Evolutionary conservation across 2,113 vertebrate species (phyloP).

Genomic region (Hippocampus abdominalis): DNA sequence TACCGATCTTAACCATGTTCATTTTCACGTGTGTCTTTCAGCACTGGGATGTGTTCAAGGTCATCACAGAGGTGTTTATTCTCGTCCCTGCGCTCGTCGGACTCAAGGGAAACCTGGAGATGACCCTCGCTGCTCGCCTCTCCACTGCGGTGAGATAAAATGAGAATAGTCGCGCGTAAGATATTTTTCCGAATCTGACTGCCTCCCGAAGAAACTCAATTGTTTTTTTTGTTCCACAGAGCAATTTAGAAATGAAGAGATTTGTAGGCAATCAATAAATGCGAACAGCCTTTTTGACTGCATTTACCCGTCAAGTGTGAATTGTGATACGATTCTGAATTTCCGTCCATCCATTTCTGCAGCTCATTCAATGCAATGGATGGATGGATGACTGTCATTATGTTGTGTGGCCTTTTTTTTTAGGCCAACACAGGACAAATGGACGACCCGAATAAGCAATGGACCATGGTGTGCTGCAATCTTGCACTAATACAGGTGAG

Average conservation of each 20-base stretch:
- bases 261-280: neutral
- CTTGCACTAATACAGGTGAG: slow-evolving; percentile 92
- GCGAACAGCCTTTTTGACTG: neutral
- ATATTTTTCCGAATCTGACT: neutral
- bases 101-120: slow-evolving; percentile 96
- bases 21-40: slow-evolving; percentile 57
- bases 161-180: neutral
- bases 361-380: neutral
- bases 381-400: neutral
- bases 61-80: slow-evolving; percentile 88
- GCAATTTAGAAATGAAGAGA: neutral
- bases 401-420: slow-evolving; percentile 4
- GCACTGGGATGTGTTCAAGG: slow-evolving; percentile 93
- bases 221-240: neutral
- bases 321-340: neutral
- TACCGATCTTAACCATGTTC: neutral
- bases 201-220: neutral
- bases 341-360: neutral
- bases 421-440: slow-evolving; percentile 94
- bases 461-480: slow-evolving; percentile 87
- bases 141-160: slow-evolving; percentile 84
- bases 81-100: slow-evolving; percentile 92
- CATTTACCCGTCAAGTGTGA: neutral
- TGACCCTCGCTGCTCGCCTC: slow-evolving; percentile 93
- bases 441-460: slow-evolving; percentile 81